Conservation (phyloP, 2,888 invertebrate species). For the Carpatolechia fugitivella region DNA sequence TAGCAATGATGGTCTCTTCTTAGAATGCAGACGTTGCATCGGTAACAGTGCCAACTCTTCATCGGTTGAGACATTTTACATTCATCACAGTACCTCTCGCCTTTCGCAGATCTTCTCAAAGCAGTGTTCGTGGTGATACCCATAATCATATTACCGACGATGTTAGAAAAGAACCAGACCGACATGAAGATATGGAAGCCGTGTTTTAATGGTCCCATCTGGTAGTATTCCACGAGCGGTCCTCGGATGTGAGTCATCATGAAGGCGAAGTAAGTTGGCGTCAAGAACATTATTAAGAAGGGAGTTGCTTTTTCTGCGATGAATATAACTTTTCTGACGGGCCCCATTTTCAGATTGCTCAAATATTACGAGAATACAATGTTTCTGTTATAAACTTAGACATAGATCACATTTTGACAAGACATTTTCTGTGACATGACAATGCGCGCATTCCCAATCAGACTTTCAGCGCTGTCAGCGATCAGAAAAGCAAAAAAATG, state of each 20-base stretch:
- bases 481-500: too few relatives aligned
- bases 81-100: slow-evolving; percentile 75
- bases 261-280: slow-evolving; percentile 21
- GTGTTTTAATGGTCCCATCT: slow-evolving; percentile 13
- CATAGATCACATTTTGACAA: too few relatives aligned
- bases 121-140: slow-evolving; percentile 26
- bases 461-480: too few relatives aligned
- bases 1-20: slow-evolving; percentile 92
- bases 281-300: slow-evolving; percentile 14
- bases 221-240: slow-evolving; percentile 7
- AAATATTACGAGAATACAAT: background rate
- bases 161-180: slow-evolving; percentile 40
- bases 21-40: slow-evolving; percentile 88
- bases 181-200: slow-evolving; percentile 25
- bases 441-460: too few relatives aligned
- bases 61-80: slow-evolving; percentile 86
- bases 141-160: slow-evolving; percentile 53
- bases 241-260: slow-evolving; percentile 19
- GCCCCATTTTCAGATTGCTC: background rate
- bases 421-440: too few relatives aligned
- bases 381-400: too few relatives aligned
- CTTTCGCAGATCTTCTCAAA: background rate
- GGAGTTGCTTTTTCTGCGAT: background rate
- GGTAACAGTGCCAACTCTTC: slow-evolving; percentile 90
- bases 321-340: background rate